phyloP scores from a whole-genome alignment of 1,140 invertebrate genomes.

The Tetramorium alpestre region DNA sequence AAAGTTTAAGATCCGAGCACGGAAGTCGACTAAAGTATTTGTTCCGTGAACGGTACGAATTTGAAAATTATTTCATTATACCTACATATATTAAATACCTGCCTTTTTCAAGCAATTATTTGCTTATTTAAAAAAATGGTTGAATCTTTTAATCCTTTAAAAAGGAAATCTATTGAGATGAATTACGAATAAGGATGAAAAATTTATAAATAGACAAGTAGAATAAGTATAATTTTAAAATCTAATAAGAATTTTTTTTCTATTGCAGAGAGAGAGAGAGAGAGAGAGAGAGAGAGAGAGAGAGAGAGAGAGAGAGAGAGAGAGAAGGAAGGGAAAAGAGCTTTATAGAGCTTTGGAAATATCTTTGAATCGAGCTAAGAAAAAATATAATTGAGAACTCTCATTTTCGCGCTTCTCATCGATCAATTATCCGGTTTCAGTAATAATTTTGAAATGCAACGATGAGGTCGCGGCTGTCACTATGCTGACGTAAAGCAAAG shows the following conservation, averaged over 20 bases:
- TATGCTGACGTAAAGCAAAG: conserved; percentile 61
- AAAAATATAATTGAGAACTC: not conserved
- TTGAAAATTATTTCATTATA: not conserved
- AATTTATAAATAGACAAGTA: not conserved
- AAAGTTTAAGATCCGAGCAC: conserved; percentile 33
- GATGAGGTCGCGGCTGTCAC: conserved; percentile 30
- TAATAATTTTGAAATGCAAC: conserved; percentile 36
- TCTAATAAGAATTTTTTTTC: not conserved
- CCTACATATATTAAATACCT: not conserved
- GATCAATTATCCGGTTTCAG: conserved; percentile 20
- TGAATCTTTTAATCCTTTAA: not conserved
- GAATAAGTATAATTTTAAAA: conserved; percentile 7
- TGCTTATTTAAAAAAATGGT: not conserved
- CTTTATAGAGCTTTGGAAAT: not conserved
- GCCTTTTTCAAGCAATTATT: not conserved
- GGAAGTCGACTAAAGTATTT: not conserved
- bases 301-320: not conserved
- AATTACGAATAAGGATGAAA: not conserved
- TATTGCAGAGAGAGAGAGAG: not conserved
- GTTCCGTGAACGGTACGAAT: not conserved
- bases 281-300: not conserved
- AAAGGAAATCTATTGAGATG: not conserved
- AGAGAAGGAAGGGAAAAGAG: too few relatives aligned
- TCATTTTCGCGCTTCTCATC: not conserved
- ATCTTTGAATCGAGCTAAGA: not conserved